phyloP scores from a whole-genome alignment of 2,888 invertebrate species.

The Rhimphoctona megacephalus region DNA sequence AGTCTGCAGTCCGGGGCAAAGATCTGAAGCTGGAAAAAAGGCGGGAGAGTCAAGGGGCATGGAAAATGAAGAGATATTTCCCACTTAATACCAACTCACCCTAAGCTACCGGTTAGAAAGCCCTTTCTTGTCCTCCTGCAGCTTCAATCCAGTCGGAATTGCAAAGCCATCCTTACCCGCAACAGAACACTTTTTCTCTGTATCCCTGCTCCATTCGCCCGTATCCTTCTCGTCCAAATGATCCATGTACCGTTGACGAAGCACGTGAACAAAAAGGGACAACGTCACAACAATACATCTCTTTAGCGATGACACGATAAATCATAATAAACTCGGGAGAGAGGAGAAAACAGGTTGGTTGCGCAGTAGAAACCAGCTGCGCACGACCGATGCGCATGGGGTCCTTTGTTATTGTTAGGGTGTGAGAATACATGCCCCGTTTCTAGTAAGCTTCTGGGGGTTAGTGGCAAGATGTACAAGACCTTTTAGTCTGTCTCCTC shows the following conservation, averaged over 20 bases:
- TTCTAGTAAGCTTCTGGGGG: neutral
- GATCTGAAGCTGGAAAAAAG: conserved; percentile 12
- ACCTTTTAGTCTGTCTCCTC: neutral
- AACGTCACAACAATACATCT: conserved; percentile 82
- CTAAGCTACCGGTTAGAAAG: conserved; percentile 52
- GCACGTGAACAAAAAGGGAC: conserved; percentile 72
- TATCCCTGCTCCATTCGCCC: conserved; percentile 18
- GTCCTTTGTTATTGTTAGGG: conserved; percentile 3
- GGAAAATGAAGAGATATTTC: conserved; percentile 76
- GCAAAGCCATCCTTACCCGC: conserved; percentile 77
- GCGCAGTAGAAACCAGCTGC: conserved; percentile 78
- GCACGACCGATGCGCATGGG: conserved; percentile 62
- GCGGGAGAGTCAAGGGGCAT: conserved; percentile 60
- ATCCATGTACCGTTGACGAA: conserved; percentile 63
- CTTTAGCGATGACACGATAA: conserved; percentile 82
- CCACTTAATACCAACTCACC: conserved; percentile 58
- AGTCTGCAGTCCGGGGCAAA: conserved; percentile 3
- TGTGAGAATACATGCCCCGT: neutral
- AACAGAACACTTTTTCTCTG: conserved; percentile 32
- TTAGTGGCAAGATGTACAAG: conserved; percentile 1
- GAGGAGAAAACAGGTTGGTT: conserved; percentile 80
- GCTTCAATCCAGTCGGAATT: conserved; percentile 77
- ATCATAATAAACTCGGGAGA: conserved; percentile 81
- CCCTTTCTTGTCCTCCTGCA: conserved; percentile 83
- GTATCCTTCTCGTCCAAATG: conserved; percentile 24